Evolutionary conservation across 1,140 invertebrate genomes (phyloP).

Genomic region (Drosophila parabipectinata): DNA sequence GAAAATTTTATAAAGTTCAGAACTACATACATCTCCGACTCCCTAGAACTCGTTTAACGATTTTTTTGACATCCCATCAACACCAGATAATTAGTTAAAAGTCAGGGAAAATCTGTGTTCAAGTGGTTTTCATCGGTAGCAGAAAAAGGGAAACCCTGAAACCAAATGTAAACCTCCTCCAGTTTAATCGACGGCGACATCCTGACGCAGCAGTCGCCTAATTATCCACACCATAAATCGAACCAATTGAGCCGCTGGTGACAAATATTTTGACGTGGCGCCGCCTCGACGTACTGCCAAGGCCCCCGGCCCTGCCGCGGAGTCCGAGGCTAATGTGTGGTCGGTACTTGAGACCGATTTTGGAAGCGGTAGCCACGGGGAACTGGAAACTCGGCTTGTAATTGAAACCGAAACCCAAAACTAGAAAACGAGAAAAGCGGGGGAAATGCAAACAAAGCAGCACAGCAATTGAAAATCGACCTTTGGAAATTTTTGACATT

Average conservation of each 20-base stretch:
- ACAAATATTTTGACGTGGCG: slow-evolving; percentile 81
- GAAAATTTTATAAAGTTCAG: no score
- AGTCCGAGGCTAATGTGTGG: slow-evolving; percentile 62
- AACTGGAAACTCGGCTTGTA: slow-evolving; percentile 20
- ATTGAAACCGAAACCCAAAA: slow-evolving; percentile 41
- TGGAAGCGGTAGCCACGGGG: slow-evolving; percentile 51
- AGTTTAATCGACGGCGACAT: slow-evolving; percentile 70
- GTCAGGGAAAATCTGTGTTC: slow-evolving; percentile 29
- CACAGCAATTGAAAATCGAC: slow-evolving; percentile 9
- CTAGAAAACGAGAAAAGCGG: slow-evolving; percentile 12
- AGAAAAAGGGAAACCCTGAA: neutral
- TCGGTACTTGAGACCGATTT: slow-evolving; percentile 67
- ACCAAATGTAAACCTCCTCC: slow-evolving; percentile 30
- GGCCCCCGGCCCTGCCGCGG: slow-evolving; percentile 2
- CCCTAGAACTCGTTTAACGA: no score
- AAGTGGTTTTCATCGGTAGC: slow-evolving; percentile 46
- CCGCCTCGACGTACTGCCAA: slow-evolving; percentile 32
- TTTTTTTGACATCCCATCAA: slow-evolving; percentile 16
- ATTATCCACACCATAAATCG: slow-evolving; percentile 70
- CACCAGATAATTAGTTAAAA: slow-evolving; percentile 41
- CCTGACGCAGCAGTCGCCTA: slow-evolving; percentile 61
- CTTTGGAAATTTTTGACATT: neutral
- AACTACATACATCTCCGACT: neutral
- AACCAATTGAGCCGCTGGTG: slow-evolving; percentile 70
- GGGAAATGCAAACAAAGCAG: slow-evolving; percentile 18